Base-by-base conservation (phyloP, 2,797 vertebrate species). In the Yasuhikotakia modesta region DNA sequence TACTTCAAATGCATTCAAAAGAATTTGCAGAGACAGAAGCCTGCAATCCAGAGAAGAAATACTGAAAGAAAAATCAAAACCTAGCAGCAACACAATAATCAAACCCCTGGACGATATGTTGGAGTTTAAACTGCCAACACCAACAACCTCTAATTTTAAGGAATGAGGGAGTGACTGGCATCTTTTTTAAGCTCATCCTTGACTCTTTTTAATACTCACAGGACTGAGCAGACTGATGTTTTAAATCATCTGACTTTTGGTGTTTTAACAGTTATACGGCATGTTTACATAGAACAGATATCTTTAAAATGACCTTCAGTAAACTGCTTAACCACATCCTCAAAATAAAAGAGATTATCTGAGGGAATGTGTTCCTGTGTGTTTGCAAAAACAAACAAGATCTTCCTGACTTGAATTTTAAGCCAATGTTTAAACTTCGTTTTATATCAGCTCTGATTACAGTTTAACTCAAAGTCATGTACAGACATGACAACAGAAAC, bases 281-380 rank as follows among this genome's bases (percentile, higher is more conserved):
- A 19, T 79, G 79, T 84, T 81, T 77, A 70, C 79, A 69, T 53
- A 50, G 32, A 21, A n/a, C 50, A 60, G 57, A 55, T 81, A 81
- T 84, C 76, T 73, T 69, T 52, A 81, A 71, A 81, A 57, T 55
- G 27, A 67, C 81, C 58, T 53, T 64, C 58, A 58, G 50, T 75
- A 46, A 35, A 53, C 70, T 21, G 45, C 52, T 19, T 60, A 57
- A 70, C 66, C 76, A 83, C 57, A 79, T 79, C 58, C 64, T 76
- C 68, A 69, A 22, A 73, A 57, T 79, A 68, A 79, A 79, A 79
- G 55, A 10, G 30, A 66, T 46, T 45, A 48, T 19, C 14, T 5
- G 16, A 65, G 32, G 50, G 57, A 57, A 75, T 76, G 21, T 52
- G 79, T 71, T 76, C 71, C 19, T 17, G 68, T 73, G n/a, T 43